Evolutionary conservation across 2,797 vertebrate species (phyloP).

Genomic region (Octomys mimax): DNA sequence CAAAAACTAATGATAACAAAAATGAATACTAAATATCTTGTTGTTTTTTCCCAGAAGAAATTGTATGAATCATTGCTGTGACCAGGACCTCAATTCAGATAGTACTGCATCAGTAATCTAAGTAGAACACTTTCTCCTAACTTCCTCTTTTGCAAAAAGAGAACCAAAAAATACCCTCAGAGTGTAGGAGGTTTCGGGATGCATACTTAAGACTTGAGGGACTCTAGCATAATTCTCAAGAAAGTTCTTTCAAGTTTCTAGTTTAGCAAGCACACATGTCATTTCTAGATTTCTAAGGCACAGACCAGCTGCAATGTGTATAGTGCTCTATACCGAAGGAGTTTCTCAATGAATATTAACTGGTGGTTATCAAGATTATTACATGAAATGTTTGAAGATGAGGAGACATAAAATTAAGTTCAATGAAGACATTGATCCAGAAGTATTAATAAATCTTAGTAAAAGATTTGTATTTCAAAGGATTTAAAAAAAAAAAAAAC

Average conservation of each 20-base stretch:
- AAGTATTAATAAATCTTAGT: neutral
- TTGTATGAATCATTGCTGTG: neutral
- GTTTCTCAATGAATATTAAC: neutral
- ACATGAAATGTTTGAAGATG: neutral
- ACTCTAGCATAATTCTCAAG: conserved; percentile 11
- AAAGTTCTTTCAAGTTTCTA: neutral
- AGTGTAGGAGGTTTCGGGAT: neutral
- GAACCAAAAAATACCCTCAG: neutral
- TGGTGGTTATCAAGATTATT: neutral
- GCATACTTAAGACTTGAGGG: neutral
- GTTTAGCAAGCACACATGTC: neutral
- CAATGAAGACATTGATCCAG: neutral
- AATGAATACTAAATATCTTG: conserved; percentile 6
- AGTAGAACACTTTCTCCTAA: neutral
- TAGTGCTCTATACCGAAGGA: neutral
- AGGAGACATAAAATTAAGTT: conserved; percentile 19
- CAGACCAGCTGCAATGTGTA: neutral
- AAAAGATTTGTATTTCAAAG: neutral
- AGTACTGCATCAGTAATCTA: neutral
- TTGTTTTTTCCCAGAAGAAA: neutral
- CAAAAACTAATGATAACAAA: neutral
- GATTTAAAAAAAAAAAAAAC: neutral
- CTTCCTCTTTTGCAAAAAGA: conserved; percentile 30
- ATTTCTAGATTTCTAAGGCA: neutral
- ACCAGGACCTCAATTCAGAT: neutral